Evolutionary conservation across 1,140 invertebrate species (phyloP), one percentile per base, ranked within the genome.

Genomic region (Dreissena rostriformis): DNA sequence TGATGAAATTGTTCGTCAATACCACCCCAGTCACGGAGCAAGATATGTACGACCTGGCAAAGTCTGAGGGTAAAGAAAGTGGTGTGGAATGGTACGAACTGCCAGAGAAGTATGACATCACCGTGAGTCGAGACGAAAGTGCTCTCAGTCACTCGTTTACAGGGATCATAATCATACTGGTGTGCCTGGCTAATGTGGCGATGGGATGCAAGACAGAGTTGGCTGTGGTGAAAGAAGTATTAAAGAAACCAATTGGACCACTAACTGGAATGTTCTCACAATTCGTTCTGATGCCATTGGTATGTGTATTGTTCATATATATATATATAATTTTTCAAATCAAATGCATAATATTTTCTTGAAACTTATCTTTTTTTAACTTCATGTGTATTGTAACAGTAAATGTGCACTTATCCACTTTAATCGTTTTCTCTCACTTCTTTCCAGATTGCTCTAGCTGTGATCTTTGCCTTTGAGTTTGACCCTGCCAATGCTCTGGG

Each of bases 251-350:
- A 0, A 77, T 94, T 7, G 93, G 92, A 22, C 94, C 94, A 19
- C 26, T 91, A 12, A 92, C 92, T 63, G 94, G 94, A 2, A 91
- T 94, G 65, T 85, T 89, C 51, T 93, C 91, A 26, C 94, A 94
- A 88, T 94, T 94, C 85, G 73, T 93, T 11, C 85, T 94, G 17
- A 94, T 94, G 94, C 94, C 94, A 5, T n/a, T 94, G 91, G 93
- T 94, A 90, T 88, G 89, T 90, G 51, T 65, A n/a, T n/a, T n/a
- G n/a, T n/a, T n/a, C n/a, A n/a, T n/a, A n/a, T n/a, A n/a, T n/a
- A n/a, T n/a, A n/a, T n/a, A 39, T 39, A 2, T 39, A 5, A 5
- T 39, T 39, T 39, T 39, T 39, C 39, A 39, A 39, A 39, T 39
- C 4, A 39, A 39, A 39, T 8, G 2, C 8, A 8, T 39, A 8